phyloP scores from a whole-genome alignment of 2,888 invertebrate species.

The Acleris literana region DNA sequence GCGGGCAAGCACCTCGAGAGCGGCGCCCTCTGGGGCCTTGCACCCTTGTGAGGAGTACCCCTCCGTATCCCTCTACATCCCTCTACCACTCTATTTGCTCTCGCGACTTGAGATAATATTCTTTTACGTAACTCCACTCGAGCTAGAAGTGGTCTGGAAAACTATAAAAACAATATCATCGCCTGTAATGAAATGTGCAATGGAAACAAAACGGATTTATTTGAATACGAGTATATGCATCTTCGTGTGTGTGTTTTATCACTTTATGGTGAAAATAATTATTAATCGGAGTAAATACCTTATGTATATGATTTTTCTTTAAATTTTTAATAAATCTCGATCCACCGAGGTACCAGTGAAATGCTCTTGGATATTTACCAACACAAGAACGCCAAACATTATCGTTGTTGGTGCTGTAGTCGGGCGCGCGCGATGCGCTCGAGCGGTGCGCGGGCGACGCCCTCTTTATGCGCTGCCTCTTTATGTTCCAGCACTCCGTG shows the following conservation, averaged over 20 bases:
- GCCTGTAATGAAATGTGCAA: slow-evolving; percentile 26
- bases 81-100: slow-evolving; percentile 44
- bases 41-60: slow-evolving; percentile 52
- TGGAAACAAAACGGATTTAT: slow-evolving; percentile 1
- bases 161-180: slow-evolving; percentile 52
- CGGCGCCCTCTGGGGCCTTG: slow-evolving; percentile 67
- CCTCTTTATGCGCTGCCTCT: slow-evolving; percentile 42
- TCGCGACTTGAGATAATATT: slow-evolving; percentile 64
- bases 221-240: no score
- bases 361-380: no score
- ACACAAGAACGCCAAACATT: no score
- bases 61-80: slow-evolving; percentile 30
- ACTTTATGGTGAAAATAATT: no score
- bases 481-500: slow-evolving; percentile 41
- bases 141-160: slow-evolving; percentile 57
- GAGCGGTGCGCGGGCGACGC: slow-evolving; percentile 44
- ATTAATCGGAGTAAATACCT: no score
- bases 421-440: slow-evolving; percentile 26
- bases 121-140: slow-evolving; percentile 64
- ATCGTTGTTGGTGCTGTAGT: neutral
- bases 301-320: no score
- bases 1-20: slow-evolving; percentile 64
- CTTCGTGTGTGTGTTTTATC: no score
- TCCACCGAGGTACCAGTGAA: no score
- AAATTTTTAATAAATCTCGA: no score